Evolutionary conservation across 1,140 invertebrate species (phyloP), one percentile per base, ranked within the genome.

Genomic region (Saccostrea cuccullata): DNA sequence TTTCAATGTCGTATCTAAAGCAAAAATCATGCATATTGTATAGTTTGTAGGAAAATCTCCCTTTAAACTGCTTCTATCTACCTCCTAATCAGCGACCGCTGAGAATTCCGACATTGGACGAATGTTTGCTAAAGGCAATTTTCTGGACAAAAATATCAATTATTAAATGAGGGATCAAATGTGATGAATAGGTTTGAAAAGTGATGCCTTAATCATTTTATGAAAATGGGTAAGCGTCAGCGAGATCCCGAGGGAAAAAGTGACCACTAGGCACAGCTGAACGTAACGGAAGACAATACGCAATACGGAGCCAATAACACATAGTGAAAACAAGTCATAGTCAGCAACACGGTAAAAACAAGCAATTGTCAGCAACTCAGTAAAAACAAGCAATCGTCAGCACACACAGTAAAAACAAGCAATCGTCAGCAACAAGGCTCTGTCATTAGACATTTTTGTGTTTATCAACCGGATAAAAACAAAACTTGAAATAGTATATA

Each of bases 161-260:
- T 77, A 77, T 77, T 77, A 77, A 77, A 77, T 77, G 70, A 77
- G 70, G 30, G 70, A 77, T 77, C 70, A 77, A 77, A 77, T 77
- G 70, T 77, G 70, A 77, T 77, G 70, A 77, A 77, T 77, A 77
- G 70, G 70, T 77, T 77, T 77, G 70, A 77, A 77, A 77, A 77
- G 70, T 77, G 70, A 77, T 77, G 70, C 70, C 70, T 77, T 77
- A 77, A 77, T 77, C 70, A 77, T 77, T 77, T 77, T 77, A 77
- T 77, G 70, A 77, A 77, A 77, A 77, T 77, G 70, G 70, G 70
- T 77, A 77, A 77, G 70, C 70, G 70, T 36, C 11, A 77, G 15
- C 30, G 70, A 30, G 30, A 36, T 77, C 70, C 26, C 70, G 70
- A 20, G 70, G 70, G 70, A 36, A 36, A 15, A 36, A 30, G 70